phyloP scores from a whole-genome alignment of 2,888 invertebrate species.

The Barypeithes pellucidus region DNA sequence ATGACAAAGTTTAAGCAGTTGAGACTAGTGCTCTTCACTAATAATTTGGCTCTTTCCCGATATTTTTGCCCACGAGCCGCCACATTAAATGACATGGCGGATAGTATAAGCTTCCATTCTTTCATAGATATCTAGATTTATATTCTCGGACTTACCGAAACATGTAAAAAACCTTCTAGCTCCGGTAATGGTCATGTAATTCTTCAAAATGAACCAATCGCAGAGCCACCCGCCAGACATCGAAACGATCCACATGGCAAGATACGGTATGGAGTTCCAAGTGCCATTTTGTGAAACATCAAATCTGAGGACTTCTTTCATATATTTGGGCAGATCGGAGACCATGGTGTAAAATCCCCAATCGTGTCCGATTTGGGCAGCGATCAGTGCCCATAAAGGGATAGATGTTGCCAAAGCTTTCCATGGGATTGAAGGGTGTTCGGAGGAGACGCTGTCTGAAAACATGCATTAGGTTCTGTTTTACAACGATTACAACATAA shows the following conservation, averaged over 20 bases:
- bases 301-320: slow-evolving; percentile 78
- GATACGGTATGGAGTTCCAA: slow-evolving; percentile 77
- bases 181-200: slow-evolving; percentile 73
- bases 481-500: no score
- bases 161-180: slow-evolving; percentile 80
- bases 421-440: slow-evolving; percentile 74
- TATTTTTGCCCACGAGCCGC: no score
- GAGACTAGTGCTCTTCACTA: no score
- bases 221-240: slow-evolving; percentile 77
- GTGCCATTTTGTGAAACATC: slow-evolving; percentile 77
- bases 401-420: slow-evolving; percentile 78
- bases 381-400: slow-evolving; percentile 83
- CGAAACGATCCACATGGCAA: slow-evolving; percentile 78
- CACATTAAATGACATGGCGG: no score
- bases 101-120: no score
- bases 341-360: slow-evolving; percentile 83
- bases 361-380: slow-evolving; percentile 82
- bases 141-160: slow-evolving; percentile 72
- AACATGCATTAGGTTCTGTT: no score
- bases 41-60: no score
- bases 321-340: slow-evolving; percentile 76
- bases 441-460: slow-evolving; percentile 32
- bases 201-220: slow-evolving; percentile 77
- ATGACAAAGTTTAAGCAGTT: no score
- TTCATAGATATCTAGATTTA: no score